Base-by-base conservation (phyloP, 2,797 vertebrate genomes). In the Neostethus bicornis region DNA sequence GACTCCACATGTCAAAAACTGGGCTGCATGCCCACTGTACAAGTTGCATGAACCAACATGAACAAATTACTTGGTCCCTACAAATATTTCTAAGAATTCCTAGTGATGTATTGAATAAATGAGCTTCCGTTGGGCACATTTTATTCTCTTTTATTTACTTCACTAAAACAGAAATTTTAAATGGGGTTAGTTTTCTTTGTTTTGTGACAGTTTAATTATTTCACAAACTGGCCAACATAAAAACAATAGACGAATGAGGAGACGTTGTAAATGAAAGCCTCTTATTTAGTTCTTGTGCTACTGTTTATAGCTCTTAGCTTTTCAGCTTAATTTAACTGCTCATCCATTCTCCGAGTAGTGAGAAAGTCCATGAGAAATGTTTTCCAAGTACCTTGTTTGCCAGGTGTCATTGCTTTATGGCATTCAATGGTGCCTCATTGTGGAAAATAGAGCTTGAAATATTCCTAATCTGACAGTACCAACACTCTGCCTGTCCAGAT, bases 401-500 rank as follows among this genome's bases (percentile, higher is more conserved):
- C 28, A n/a, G 26, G 34, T 46, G 46, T 51, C 37, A 53, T 41
- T 17, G 9, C 7, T 6, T 29, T 26, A 41, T 5, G 0, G 7
- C 41, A 45, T 35, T 35, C 14, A 14, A 14, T 29, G 19, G 12
- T 47, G 65, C 34, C 39, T 47, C 56, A 57, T 51, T 63, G 26
- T 50, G 29, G 53, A 51, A 79, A 66, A 70, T 61, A 58, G 37
- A 31, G 47, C 44, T 54, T 3, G 14, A 34, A 68, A 51, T 73
- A 41, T 46, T 53, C 39, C 66, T 77, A 67, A 86, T 84, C 73
- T 75, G 63, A 23, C n/a, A 26, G 54, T 51, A 34, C 50, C 51
- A 66, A 71, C 55, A 48, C 31, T 55, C 77, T 49, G 70, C 60
- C 61, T 35, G 39, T 80, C 84, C 85, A 88, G 83, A 85, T 88